Conservation (phyloP, 2,797 vertebrate species). For the Macroramphosus scolopax region DNA sequence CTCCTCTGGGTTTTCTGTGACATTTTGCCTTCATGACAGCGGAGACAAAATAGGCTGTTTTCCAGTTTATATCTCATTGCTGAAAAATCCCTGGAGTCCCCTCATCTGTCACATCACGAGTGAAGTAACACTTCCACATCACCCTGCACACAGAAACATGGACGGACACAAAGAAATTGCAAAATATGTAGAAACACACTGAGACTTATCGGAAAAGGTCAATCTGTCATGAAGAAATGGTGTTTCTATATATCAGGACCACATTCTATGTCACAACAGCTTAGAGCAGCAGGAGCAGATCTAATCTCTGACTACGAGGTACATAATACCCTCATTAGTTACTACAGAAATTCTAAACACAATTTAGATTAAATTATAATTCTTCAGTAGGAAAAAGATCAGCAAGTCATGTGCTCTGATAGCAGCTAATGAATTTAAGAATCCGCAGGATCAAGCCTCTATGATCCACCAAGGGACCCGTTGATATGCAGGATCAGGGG, state of each 20-base stretch:
- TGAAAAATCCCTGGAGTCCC: conserved; percentile 45
- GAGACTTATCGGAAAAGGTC: conserved; percentile 60
- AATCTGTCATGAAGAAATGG: conserved; percentile 47
- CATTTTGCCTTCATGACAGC: no score
- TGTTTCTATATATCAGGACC: conserved; percentile 51
- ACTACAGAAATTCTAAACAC: conserved; percentile 24
- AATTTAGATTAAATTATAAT: conserved; percentile 23
- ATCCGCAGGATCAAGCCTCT: conserved; percentile 20
- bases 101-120: conserved; percentile 46
- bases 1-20: no score
- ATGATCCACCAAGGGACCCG: conserved; percentile 30
- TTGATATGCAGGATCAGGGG: conserved; percentile 61
- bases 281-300: conserved; percentile 33
- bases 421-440: conserved; percentile 6
- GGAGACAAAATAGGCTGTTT: conserved; percentile 47
- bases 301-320: conserved; percentile 47
- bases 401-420: conserved; percentile 16
- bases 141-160: conserved; percentile 18
- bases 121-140: conserved; percentile 31
- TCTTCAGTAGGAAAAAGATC: conserved; percentile 23
- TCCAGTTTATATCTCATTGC: conserved; percentile 53
- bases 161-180: conserved; percentile 1
- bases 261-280: conserved; percentile 51
- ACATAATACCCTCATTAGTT: conserved; percentile 54
- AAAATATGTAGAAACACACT: conserved; percentile 9